Percentiles rank a stretch among this genome's conserved stretches.
These are phyloP conservation scores for Neoniphon sammara DNA, from an alignment of 2,797 vertebrate genomes.

Conservation along the genomic window DNA sequence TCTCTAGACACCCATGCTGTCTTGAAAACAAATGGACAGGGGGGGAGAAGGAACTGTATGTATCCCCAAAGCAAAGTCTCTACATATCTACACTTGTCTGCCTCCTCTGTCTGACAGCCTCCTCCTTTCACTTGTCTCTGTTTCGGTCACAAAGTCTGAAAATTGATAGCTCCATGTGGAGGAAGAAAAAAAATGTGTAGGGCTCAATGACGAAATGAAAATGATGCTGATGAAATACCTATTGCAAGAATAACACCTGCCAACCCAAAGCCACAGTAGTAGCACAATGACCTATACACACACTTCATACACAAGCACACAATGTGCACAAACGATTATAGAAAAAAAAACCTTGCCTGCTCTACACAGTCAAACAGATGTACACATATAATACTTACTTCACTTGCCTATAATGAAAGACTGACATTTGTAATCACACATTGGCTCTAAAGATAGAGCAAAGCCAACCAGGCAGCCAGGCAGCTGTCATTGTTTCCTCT, in stretches of 20 bases:
- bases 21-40: slow-evolving; percentile 28
- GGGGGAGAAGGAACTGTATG: slow-evolving; percentile 40
- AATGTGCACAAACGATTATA: background rate
- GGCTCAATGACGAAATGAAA: slow-evolving; percentile 10
- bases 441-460: slow-evolving; percentile 68
- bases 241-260: background rate
- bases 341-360: slow-evolving; percentile 3
- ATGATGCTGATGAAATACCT: background rate
- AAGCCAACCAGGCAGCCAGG: slow-evolving; percentile 51
- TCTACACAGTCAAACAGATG: slow-evolving; percentile 10
- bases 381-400: slow-evolving; percentile 48
- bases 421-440: slow-evolving; percentile 75
- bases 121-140: slow-evolving; percentile 48
- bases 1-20: slow-evolving; percentile 43
- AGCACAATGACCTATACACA: background rate
- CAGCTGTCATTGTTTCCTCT: slow-evolving; percentile 69
- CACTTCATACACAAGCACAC: background rate
- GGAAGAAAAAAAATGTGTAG: background rate
- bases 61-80: slow-evolving; percentile 33
- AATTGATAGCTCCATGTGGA: slow-evolving; percentile 32
- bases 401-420: slow-evolving; percentile 71
- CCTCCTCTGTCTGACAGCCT: slow-evolving; percentile 39
- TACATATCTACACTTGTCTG: slow-evolving; percentile 33
- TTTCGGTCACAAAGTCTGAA: slow-evolving; percentile 42
- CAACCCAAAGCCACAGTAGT: background rate